These are phyloP conservation scores for Caenorhabditis tropicalis DNA, from an alignment of 1,140 invertebrate species.

Conservation along the genomic window DNA sequence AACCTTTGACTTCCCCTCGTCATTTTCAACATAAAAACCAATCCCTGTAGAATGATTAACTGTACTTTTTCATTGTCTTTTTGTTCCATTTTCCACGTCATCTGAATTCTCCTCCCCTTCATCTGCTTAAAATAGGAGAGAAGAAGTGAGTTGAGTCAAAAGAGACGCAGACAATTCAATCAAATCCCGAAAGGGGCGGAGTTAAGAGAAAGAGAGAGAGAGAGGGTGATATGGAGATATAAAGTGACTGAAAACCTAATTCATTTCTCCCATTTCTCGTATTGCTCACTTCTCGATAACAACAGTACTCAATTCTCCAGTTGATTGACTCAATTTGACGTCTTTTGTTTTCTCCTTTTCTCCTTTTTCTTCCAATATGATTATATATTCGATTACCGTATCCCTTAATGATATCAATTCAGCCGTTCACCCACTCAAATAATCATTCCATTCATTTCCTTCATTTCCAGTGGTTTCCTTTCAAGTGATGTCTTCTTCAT, in stretches of 20 bases:
- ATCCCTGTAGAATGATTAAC: not conserved
- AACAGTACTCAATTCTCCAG: not conserved
- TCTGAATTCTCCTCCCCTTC: not conserved
- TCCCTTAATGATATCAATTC: not conserved
- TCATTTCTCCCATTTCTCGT: not conserved
- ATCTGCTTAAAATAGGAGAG: not conserved
- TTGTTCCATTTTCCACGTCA: not conserved
- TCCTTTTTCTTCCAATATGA: not conserved
- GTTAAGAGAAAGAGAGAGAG: too few relatives aligned
- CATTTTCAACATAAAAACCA: not conserved
- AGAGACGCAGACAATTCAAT: slow-evolving; percentile 32
- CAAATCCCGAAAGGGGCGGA: not conserved
- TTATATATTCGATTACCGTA: too few relatives aligned
- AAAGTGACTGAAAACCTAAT: not conserved
- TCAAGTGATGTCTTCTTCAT: not conserved
- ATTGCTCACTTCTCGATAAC: not conserved
- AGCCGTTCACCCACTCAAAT: not conserved
- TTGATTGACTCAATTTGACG: not conserved
- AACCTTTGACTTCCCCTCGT: not conserved
- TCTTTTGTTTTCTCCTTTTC: not conserved
- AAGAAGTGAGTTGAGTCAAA: not conserved
- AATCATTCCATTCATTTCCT: not conserved
- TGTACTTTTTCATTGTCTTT: not conserved
- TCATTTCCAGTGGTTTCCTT: not conserved
- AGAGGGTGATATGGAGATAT: slow-evolving; percentile 23